Percentiles rank a stretch among this genome's conserved stretches.
These are phyloP conservation scores for Platygyra sinensis DNA, from an alignment of 64 coral and sea anemone species.

Conservation along the genomic window DNA sequence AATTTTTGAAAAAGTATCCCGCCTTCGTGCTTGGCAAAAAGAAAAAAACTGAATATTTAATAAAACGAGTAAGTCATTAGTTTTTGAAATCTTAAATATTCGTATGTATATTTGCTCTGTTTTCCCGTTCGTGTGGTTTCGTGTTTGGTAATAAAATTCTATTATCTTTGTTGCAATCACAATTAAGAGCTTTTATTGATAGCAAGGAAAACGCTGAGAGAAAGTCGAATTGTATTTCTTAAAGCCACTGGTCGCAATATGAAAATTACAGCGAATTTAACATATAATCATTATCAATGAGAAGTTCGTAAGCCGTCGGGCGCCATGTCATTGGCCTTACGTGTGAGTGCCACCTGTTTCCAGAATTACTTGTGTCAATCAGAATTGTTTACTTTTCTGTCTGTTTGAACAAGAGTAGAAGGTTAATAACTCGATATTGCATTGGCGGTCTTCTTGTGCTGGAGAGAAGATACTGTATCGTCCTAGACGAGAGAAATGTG, in stretches of 20 bases:
- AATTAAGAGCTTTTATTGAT: constrained; percentile 36
- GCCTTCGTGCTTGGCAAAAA: neutral
- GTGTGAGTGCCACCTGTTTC: constrained; percentile 13
- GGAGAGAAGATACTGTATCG: neutral
- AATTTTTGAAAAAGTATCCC: neutral
- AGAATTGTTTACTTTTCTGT: constrained; percentile 37
- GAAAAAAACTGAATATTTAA: constrained; percentile 30
- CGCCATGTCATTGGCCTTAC: neutral
- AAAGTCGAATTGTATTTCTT: neutral
- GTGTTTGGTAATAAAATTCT: constrained; percentile 41
- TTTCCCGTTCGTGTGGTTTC: constrained; percentile 24
- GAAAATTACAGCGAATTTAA: constrained; percentile 20
- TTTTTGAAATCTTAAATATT: constrained; percentile 22
- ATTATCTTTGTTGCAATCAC: constrained; percentile 36
- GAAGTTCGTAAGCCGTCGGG: neutral
- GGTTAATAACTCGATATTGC: constrained; percentile 41
- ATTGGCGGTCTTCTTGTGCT: neutral
- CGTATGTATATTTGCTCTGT: constrained; percentile 6
- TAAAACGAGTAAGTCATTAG: constrained; percentile 8
- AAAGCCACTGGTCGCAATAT: constrained; percentile 9
- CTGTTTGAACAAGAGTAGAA: constrained; percentile 22
- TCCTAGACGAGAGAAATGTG: neutral
- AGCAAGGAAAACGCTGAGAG: neutral
- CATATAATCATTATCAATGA: neutral
- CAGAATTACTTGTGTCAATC: constrained; percentile 32